phyloP scores from a whole-genome alignment of 2,113 vertebrate species.

The Chaenocephalus aceratus region DNA sequence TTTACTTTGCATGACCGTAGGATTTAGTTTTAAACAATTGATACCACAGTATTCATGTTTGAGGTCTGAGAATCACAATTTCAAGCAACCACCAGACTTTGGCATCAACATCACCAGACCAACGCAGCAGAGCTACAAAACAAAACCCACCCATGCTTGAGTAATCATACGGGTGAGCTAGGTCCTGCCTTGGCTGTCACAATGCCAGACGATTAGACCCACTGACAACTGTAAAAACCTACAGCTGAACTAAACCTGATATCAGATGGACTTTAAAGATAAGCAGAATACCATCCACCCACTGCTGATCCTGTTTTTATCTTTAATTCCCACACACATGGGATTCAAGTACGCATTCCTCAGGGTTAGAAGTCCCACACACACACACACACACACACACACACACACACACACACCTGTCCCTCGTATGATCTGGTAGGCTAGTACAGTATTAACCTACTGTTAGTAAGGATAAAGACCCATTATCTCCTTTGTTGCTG shows the following conservation, averaged over 20 bases:
- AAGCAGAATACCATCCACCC: slow-evolving; percentile 28
- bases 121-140: slow-evolving; percentile 11
- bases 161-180: slow-evolving; percentile 32
- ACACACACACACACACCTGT: slow-evolving; percentile 51
- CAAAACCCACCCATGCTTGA: slow-evolving; percentile 13
- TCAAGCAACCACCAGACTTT: not conserved
- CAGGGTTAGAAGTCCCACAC: not conserved
- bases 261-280: slow-evolving; percentile 42
- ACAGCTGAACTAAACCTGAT: slow-evolving; percentile 53
- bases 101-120: slow-evolving; percentile 26
- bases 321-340: slow-evolving; percentile 23
- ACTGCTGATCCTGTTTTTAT: slow-evolving; percentile 26
- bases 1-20: not conserved
- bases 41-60: not conserved
- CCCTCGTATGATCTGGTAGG: slow-evolving; percentile 59
- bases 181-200: slow-evolving; percentile 34
- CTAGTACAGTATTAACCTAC: slow-evolving; percentile 78
- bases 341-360: slow-evolving; percentile 2
- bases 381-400: slow-evolving; percentile 59
- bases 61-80: not conserved
- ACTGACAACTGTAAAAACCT: slow-evolving; percentile 28
- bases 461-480: slow-evolving; percentile 67
- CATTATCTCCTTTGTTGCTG: slow-evolving; percentile 64
- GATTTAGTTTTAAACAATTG: not conserved
- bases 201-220: slow-evolving; percentile 31